phyloP scores from a whole-genome alignment of 2,113 vertebrate genomes.

The Etheostoma cragini region DNA sequence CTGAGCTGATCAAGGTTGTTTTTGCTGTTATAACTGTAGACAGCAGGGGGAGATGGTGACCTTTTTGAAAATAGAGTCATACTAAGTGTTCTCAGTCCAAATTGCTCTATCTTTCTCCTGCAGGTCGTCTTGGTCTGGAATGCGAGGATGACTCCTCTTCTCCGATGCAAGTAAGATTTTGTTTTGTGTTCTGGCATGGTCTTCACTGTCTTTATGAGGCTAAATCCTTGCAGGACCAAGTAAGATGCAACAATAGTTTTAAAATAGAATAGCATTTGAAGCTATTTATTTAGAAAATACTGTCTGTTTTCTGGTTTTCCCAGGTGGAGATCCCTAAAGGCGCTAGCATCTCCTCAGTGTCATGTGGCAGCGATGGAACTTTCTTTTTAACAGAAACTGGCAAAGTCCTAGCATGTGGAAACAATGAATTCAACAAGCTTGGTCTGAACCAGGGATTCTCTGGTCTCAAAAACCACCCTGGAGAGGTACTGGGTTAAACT shows the following conservation, averaged over 20 bases:
- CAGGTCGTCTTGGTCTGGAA: slow-evolving; percentile 96
- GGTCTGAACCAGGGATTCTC: slow-evolving; percentile 95
- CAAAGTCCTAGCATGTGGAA: slow-evolving; percentile 96
- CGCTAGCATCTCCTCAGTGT: slow-evolving; percentile 90
- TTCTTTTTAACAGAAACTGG: slow-evolving; percentile 95
- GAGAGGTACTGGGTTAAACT: slow-evolving; percentile 72
- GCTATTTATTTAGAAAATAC: background rate
- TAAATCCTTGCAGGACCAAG: background rate
- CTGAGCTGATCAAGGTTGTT: slow-evolving; percentile 18
- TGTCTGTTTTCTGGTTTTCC: slow-evolving; percentile 2
- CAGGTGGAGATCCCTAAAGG: slow-evolving; percentile 94
- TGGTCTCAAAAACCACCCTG: slow-evolving; percentile 93
- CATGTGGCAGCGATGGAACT: slow-evolving; percentile 93
- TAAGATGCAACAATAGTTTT: background rate
- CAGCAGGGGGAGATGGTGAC: slow-evolving; percentile 57
- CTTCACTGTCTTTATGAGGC: background rate
- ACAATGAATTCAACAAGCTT: slow-evolving; percentile 97
- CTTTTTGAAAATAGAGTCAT: background rate
- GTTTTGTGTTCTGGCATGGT: too few relatives aligned
- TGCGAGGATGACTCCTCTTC: slow-evolving; percentile 94
- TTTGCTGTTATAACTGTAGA: slow-evolving; percentile 42
- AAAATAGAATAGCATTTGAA: background rate
- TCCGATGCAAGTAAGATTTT: slow-evolving; percentile 91
- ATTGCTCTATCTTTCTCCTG: slow-evolving; percentile 20
- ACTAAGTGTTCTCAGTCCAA: background rate